A percentile compares a stretch with the other conserved stretches of the same genome.
Evolutionary conservation across 2,888 invertebrate genomes (phyloP).

Genomic region (Torymus texanus): DNA sequence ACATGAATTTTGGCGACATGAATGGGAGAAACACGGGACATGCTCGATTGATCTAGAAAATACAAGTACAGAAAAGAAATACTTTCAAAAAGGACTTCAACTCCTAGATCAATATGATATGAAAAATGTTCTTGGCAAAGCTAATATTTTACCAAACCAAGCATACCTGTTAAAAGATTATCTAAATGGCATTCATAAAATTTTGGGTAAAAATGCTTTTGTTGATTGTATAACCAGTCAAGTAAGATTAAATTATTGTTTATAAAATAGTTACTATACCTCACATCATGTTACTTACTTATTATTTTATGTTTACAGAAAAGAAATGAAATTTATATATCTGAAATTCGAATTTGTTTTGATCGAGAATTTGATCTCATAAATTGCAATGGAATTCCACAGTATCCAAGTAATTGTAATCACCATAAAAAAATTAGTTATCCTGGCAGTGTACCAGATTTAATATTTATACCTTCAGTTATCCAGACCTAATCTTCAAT

Average conservation of each 20-base stretch:
- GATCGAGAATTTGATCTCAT: conserved; percentile 80
- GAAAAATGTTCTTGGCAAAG: conserved; percentile 77
- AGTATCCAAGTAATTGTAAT: conserved; percentile 80
- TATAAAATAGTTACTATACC: background rate
- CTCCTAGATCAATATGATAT: conserved; percentile 81
- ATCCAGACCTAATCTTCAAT: conserved; percentile 57
- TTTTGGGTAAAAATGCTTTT: conserved; percentile 79
- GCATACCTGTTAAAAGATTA: conserved; percentile 70
- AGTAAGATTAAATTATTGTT: conserved; percentile 64
- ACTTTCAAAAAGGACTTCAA: conserved; percentile 81
- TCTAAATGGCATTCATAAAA: conserved; percentile 77
- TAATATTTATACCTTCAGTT: conserved; percentile 48
- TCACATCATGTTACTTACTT: no score
- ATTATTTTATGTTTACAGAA: conserved; percentile 68
- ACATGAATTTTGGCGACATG: conserved; percentile 85
- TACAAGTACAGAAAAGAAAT: conserved; percentile 81
- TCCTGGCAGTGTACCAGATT: conserved; percentile 76
- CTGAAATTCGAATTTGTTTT: conserved; percentile 86
- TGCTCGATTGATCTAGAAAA: conserved; percentile 80
- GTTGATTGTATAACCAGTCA: conserved; percentile 81
- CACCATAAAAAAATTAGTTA: conserved; percentile 78
- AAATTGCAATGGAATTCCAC: conserved; percentile 81
- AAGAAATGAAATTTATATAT: conserved; percentile 78
- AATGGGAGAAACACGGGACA: conserved; percentile 90
- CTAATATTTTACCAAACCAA: conserved; percentile 78